Conservation (phyloP, 1,140 invertebrate genomes). For the Bathynomus jamesi region DNA sequence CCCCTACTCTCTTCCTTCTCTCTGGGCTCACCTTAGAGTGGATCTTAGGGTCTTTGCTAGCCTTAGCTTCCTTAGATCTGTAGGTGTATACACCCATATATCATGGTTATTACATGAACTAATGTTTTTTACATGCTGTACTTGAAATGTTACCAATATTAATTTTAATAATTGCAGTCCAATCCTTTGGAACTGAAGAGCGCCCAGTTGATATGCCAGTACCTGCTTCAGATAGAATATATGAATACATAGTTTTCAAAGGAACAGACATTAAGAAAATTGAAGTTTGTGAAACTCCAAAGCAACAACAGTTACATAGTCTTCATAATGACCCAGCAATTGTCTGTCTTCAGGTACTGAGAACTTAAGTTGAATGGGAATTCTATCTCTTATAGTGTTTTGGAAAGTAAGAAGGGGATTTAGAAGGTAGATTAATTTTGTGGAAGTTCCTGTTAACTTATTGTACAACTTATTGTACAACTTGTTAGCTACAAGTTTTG, state of each 20-base stretch:
- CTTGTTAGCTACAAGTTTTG: too few species aligned
- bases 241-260: conserved; percentile 96
- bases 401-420: not conserved
- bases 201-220: conserved; percentile 87
- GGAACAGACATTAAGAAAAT: conserved; percentile 99
- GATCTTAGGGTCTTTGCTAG: too few species aligned
- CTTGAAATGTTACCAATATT: too few species aligned
- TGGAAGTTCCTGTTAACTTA: too few species aligned
- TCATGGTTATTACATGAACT: too few species aligned
- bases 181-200: conserved; percentile 97
- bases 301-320: conserved; percentile 47
- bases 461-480: too few species aligned
- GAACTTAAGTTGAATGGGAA: not conserved
- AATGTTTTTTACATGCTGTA: too few species aligned
- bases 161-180: conserved; percentile 81
- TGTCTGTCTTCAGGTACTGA: conserved; percentile 48
- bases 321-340: conserved; percentile 87
- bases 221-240: conserved; percentile 90
- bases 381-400: not conserved
- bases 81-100: too few species aligned
- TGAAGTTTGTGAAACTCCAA: conserved; percentile 70
- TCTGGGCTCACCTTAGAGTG: too few species aligned
- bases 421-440: too few species aligned
- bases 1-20: too few species aligned
- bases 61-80: too few species aligned